Conservation (phyloP, 2,888 invertebrate species). For the Erpobdella octoculata region DNA sequence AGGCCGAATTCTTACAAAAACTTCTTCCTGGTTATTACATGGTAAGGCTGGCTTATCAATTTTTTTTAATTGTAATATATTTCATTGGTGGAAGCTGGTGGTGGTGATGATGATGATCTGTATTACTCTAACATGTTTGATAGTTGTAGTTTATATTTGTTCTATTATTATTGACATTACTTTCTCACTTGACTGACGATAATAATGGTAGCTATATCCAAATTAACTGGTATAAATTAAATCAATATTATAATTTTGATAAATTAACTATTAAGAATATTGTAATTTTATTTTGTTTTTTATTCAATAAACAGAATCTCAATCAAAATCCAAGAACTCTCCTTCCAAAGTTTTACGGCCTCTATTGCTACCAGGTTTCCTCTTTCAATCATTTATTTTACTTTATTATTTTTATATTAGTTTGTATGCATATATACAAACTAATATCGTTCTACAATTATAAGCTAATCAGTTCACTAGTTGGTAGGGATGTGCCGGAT, state of each 20-base stretch:
- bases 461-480: too few species aligned
- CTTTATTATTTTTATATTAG: not conserved
- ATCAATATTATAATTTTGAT: not conserved
- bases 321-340: constrained; percentile 97
- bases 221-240: not conserved
- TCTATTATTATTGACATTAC: not conserved
- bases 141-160: too few species aligned
- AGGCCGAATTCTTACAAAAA: constrained; percentile 97
- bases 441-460: too few species aligned
- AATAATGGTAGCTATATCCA: not conserved
- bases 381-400: not conserved
- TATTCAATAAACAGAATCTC: constrained; percentile 57
- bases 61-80: too few species aligned
- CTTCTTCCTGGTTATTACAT: constrained; percentile 91
- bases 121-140: too few species aligned
- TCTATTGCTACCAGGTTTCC: constrained; percentile 77
- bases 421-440: not conserved
- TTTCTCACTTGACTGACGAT: not conserved
- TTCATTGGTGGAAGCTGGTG: too few species aligned
- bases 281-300: not conserved
- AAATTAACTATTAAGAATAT: not conserved
- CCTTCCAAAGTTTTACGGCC: constrained; percentile 96
- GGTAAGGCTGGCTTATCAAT: constrained; percentile 55
- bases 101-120: too few species aligned
- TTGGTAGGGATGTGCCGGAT: too few species aligned